Evolutionary conservation across 1,140 invertebrate species (phyloP), one percentile per base, ranked within the genome.

Genomic region (Cardiocondyla obscurior): DNA sequence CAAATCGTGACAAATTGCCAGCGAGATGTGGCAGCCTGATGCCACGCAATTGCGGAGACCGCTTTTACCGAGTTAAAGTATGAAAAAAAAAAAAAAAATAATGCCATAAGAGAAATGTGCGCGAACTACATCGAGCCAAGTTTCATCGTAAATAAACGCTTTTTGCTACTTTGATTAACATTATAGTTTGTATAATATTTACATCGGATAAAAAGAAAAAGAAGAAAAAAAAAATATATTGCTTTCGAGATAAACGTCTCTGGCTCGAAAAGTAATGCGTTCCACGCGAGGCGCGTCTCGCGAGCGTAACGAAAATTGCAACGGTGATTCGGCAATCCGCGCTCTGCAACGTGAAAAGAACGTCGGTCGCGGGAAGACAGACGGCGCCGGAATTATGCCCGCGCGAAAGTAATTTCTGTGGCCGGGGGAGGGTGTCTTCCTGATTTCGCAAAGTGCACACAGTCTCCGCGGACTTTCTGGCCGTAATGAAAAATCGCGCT

Each of bases 401-500:
- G 62, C 49, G 39, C 70, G 46, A 60, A 86, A 86, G 73, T 69
- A 81, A 83, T 86, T 86, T 70, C 57, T 51, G 33, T 39, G 46
- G 53, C 51, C n/a, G n/a, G n/a, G n/a, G n/a, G n/a, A n/a, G 28
- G 28, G 25, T 55, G 58, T 33, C 73, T 60, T 39, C 73, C 67
- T 74, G 67, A 86, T 87, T 87, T 81, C 67, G 73, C 64, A 33
- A 60, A 57, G 49, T 42, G 70, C 55, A 14, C 58, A 62, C 19
- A n/a, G 7, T 60, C 33, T 81, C 36, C 36, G 55, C 19, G 28
- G 67, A 73, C 77, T 72, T 22, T 55, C 51, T 16, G 22, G 25
- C 51, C 16, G 58, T 69, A 77, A 83, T 77, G 85, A 86, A 79
- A 83, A 79, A 87, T 87, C 58, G 84, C 58, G 57, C 53, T 51